These are phyloP conservation scores for Tachystola acroxantha DNA, from an alignment of 2,888 invertebrate species.

Conservation along the genomic window DNA sequence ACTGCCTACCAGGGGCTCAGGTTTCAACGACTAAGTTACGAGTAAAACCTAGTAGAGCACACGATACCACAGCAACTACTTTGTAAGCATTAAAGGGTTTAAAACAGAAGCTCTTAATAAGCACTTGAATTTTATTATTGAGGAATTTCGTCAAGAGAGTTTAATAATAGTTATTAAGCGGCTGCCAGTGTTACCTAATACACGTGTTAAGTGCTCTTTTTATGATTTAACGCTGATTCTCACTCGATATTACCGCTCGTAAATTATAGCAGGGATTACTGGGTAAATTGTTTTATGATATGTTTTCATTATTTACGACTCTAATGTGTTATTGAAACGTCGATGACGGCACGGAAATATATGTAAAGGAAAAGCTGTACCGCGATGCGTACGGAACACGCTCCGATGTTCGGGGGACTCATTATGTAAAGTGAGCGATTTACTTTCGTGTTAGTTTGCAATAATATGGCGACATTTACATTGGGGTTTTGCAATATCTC, in stretches of 20 bases:
- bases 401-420: conserved; percentile 2
- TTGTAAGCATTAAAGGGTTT: conserved; percentile 3
- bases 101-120: conserved; percentile 31
- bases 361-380: conserved; percentile 4
- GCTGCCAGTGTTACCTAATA: conserved; percentile 67
- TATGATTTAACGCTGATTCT: conserved; percentile 72
- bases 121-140: conserved; percentile 49
- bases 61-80: conserved; percentile 6
- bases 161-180: conserved; percentile 74
- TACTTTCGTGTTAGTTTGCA: conserved; percentile 54
- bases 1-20: conserved; percentile 8
- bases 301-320: conserved; percentile 51
- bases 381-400: neutral
- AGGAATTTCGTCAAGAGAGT: conserved; percentile 60
- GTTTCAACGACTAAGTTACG: conserved; percentile 1
- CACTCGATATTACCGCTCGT: conserved; percentile 59
- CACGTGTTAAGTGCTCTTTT: conserved; percentile 65
- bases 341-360: conserved; percentile 21
- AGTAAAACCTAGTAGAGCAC: neutral
- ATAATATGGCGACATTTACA: conserved; percentile 39
- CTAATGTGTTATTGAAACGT: conserved; percentile 22
- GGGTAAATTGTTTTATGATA: conserved; percentile 70
- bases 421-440: conserved; percentile 46
- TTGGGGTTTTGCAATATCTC: conserved; percentile 47
- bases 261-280: conserved; percentile 62